phyloP scores from a whole-genome alignment of 1,140 invertebrate genomes.

The Phocides pigmalion region DNA sequence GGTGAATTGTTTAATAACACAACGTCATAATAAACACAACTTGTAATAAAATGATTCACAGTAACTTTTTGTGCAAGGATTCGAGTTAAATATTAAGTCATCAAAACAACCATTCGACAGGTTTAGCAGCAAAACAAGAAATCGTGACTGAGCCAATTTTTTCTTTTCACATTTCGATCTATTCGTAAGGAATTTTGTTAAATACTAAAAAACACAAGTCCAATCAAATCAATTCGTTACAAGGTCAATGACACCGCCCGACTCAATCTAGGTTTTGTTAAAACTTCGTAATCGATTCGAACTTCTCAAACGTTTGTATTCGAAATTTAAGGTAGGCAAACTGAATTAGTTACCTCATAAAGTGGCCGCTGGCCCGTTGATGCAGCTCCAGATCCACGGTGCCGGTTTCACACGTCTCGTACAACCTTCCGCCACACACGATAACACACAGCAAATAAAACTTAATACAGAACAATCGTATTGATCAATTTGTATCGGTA shows the following conservation, averaged over 20 bases:
- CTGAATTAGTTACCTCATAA: constrained; percentile 67
- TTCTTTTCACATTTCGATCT: constrained; percentile 3
- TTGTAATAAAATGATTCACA: neutral
- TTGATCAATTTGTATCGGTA: constrained; percentile 56
- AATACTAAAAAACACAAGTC: constrained; percentile 17
- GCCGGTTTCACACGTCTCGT: constrained; percentile 44
- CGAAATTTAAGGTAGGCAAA: neutral
- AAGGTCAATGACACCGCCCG: constrained; percentile 44
- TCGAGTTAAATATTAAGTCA: constrained; percentile 11
- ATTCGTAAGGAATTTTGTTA: constrained; percentile 13
- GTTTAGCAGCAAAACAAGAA: constrained; percentile 15
- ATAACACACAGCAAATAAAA: constrained; percentile 51
- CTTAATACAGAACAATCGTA: constrained; percentile 54
- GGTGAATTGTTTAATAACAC: neutral
- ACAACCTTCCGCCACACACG: constrained; percentile 53
- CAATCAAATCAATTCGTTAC: constrained; percentile 44
- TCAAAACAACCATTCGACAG: constrained; percentile 10
- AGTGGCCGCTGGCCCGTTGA: constrained; percentile 80
- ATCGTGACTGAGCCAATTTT: constrained; percentile 9
- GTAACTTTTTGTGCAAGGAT: neutral
- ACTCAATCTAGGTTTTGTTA: constrained; percentile 4
- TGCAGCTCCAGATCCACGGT: constrained; percentile 77
- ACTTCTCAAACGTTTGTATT: constrained; percentile 1
- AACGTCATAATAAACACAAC: too few species aligned
- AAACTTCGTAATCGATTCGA: neutral